A percentile compares a stretch with the other conserved stretches of the same genome.
These are phyloP conservation scores for Aradus depressus DNA, from an alignment of 2,888 invertebrate species.

Conservation along the genomic window DNA sequence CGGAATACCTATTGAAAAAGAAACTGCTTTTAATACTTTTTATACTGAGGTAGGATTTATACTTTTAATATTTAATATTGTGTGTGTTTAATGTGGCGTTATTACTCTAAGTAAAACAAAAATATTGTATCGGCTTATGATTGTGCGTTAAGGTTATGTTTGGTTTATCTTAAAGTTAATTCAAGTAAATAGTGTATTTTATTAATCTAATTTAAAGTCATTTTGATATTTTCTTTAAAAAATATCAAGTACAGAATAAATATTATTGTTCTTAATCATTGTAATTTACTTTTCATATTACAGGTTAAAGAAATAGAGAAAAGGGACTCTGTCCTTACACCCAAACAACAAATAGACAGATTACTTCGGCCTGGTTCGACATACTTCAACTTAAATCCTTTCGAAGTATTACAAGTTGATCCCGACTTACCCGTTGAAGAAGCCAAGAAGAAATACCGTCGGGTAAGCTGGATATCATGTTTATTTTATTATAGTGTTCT, in stretches of 20 bases:
- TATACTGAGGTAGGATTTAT: constrained; percentile 59
- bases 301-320: constrained; percentile 99
- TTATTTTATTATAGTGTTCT: too few relatives aligned
- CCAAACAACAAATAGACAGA: constrained; percentile 93
- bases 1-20: constrained; percentile 41
- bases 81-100: neutral
- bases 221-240: neutral
- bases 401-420: constrained; percentile 83
- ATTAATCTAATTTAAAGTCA: neutral
- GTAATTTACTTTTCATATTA: constrained; percentile 26
- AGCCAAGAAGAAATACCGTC: constrained; percentile 91
- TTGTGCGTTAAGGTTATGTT: constrained; percentile 10
- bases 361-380: constrained; percentile 92
- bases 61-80: neutral
- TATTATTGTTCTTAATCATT: neutral
- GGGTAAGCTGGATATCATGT: constrained; percentile 40
- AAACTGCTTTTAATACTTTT: constrained; percentile 67
- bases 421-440: constrained; percentile 81
- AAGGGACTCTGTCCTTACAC: constrained; percentile 90
- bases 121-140: neutral
- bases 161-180: constrained; percentile 6
- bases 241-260: neutral
- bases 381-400: constrained; percentile 97
- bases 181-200: too few relatives aligned
- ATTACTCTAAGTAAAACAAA: neutral